Evolutionary conservation across 2,797 vertebrate genomes (phyloP).

Genomic region (Smutsia gigantea): DNA sequence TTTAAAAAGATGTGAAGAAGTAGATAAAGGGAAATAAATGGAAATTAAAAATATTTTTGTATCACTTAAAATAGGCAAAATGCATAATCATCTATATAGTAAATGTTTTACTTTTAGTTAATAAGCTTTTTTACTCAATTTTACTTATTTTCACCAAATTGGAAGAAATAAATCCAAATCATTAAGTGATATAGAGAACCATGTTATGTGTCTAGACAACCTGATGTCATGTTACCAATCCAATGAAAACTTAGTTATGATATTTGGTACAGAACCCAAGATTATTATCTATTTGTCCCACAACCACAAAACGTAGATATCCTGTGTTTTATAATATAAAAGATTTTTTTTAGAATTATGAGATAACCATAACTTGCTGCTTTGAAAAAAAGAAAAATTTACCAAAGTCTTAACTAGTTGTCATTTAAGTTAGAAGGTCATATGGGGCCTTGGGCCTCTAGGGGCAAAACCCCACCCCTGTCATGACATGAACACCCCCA

Average conservation of each 20-base stretch:
- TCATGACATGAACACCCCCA: background rate
- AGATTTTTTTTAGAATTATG: background rate
- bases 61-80: background rate
- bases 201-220: background rate
- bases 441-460: background rate
- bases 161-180: background rate
- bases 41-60: background rate
- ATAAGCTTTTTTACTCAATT: background rate
- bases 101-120: background rate
- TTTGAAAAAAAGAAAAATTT: background rate
- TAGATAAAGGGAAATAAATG: background rate
- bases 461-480: background rate
- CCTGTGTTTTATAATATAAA: background rate
- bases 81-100: background rate
- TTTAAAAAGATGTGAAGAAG: background rate
- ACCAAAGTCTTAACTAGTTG: background rate
- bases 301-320: background rate
- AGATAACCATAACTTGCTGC: background rate
- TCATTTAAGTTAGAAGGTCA: background rate
- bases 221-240: background rate
- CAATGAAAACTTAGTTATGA: background rate
- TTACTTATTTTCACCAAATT: background rate
- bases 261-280: background rate
- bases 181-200: background rate
- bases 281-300: background rate